phyloP scores from a whole-genome alignment of 2,797 vertebrate genomes.

The Hydrophis major region DNA sequence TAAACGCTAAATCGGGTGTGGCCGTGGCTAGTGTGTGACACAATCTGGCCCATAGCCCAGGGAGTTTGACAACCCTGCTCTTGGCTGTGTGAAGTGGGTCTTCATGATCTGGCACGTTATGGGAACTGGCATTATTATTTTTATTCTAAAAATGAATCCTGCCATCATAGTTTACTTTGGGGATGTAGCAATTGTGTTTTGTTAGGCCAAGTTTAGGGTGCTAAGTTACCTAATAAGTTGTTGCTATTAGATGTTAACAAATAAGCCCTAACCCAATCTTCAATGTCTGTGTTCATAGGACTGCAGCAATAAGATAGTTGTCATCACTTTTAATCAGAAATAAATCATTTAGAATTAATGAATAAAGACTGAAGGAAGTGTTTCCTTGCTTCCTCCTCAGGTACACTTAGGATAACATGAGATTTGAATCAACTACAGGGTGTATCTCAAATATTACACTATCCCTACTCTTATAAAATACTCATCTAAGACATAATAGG shows the following conservation, averaged over 20 bases:
- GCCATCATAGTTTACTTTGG: neutral
- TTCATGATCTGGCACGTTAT: neutral
- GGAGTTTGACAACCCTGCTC: too few species aligned
- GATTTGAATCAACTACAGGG: neutral
- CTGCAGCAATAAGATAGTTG: neutral
- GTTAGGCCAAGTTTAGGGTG: neutral
- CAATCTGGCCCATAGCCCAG: too few species aligned
- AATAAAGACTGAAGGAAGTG: neutral
- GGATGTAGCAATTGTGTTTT: neutral
- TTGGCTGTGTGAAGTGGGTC: neutral
- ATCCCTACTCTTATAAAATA: neutral
- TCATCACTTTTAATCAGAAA: neutral
- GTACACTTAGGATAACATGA: neutral
- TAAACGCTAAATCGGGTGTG: too few species aligned
- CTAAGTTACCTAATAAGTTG: neutral
- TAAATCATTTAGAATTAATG: neutral
- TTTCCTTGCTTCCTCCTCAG: neutral
- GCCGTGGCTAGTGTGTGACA: too few species aligned
- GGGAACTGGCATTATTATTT: neutral
- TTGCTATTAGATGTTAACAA: neutral
- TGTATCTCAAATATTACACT: neutral
- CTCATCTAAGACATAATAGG: neutral
- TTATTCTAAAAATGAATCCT: neutral
- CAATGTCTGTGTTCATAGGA: neutral
- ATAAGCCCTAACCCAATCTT: neutral